phyloP scores from a whole-genome alignment of 23 tunicate species.

The Oikopleura vanhoeffeni region DNA sequence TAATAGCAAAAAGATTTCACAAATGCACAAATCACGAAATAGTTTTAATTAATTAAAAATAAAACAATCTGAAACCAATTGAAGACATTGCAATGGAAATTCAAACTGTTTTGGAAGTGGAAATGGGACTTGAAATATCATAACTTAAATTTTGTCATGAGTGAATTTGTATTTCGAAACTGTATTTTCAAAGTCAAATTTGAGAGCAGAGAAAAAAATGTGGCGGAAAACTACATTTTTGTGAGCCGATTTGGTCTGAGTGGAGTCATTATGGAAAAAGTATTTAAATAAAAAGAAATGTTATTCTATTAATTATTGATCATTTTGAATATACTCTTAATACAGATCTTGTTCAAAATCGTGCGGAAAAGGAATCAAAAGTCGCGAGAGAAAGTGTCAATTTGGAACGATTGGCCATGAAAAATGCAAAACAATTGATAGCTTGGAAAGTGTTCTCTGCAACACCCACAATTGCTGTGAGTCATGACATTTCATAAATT shows the following conservation, averaged over 20 bases:
- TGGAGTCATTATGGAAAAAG: background rate
- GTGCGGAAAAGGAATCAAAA: background rate
- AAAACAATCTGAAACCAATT: too few relatives aligned
- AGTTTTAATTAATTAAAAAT: too few relatives aligned
- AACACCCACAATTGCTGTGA: constrained; percentile 9
- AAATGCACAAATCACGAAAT: too few relatives aligned
- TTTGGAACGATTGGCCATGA: background rate
- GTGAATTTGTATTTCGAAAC: too few relatives aligned
- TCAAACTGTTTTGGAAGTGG: background rate
- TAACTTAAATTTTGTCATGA: too few relatives aligned
- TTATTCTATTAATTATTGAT: too few relatives aligned
- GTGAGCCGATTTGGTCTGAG: background rate
- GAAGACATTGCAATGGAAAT: background rate
- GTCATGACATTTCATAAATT: background rate
- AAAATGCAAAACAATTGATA: background rate
- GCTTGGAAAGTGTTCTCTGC: background rate
- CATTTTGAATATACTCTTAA: too few relatives aligned
- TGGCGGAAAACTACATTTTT: background rate
- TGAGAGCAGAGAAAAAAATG: constrained; percentile 14
- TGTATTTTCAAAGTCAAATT: background rate
- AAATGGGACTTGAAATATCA: too few relatives aligned
- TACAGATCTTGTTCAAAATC: background rate
- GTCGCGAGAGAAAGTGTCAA: background rate
- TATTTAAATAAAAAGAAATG: too few relatives aligned
- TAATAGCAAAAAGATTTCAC: too few relatives aligned